Percentiles rank a stretch among this genome's conserved stretches.
Conservation (phyloP, 2,797 vertebrate species). For the Tolypeutes matacus region DNA sequence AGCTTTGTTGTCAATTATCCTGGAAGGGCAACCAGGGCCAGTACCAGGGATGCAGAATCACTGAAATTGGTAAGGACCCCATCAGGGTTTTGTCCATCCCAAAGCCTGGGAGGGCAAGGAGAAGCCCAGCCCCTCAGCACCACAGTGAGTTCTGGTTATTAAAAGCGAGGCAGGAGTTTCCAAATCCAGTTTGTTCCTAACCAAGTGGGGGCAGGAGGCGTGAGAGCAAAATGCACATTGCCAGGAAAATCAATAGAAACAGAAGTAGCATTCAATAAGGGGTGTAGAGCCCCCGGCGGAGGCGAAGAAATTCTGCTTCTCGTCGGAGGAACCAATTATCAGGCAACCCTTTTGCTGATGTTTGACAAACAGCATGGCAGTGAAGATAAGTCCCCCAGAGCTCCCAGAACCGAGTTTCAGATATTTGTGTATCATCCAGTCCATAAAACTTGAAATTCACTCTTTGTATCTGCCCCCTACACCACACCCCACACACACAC, state of each 20-base stretch:
- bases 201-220: accelerated
- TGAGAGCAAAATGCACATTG: conserved; percentile 39
- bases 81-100: neutral
- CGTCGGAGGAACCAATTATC: conserved; percentile 12
- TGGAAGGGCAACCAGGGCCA: neutral
- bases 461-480: neutral
- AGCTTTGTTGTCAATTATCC: neutral
- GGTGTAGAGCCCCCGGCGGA: conserved; percentile 54
- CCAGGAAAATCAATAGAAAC: conserved; percentile 50
- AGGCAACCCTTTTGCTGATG: neutral
- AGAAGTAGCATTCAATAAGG: conserved; percentile 43
- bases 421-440: neutral
- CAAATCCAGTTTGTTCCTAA: neutral
- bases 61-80: neutral
- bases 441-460: conserved; percentile 26
- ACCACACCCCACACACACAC: neutral
- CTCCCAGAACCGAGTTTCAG: neutral
- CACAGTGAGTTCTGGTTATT: neutral
- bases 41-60: neutral
- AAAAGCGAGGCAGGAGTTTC: conserved; percentile 55
- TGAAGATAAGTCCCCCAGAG: neutral
- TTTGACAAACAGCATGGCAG: neutral
- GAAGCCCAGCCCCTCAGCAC: neutral
- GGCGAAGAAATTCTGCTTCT: neutral
- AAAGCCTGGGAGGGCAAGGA: accelerated